Percentiles rank a stretch among this genome's conserved stretches.
Conservation (phyloP, 2,113 vertebrate genomes). For the Lipophrys pholis region DNA sequence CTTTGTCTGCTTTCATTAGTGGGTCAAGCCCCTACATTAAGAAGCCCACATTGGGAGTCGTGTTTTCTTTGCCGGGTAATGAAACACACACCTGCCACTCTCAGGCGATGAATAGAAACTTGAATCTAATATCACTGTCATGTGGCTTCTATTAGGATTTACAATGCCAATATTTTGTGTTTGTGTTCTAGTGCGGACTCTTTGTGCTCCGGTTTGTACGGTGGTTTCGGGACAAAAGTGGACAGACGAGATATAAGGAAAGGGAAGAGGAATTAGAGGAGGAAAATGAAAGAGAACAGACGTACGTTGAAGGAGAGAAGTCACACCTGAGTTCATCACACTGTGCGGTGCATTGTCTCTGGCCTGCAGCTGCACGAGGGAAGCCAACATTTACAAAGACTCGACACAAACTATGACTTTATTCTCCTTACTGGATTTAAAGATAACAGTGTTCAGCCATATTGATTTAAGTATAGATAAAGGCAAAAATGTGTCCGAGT, state of each 20-base stretch:
- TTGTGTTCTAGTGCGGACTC: constrained; percentile 27
- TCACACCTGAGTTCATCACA: constrained; percentile 34
- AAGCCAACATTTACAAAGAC: background rate
- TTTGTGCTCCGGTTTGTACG: constrained; percentile 17
- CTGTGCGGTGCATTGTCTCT: background rate
- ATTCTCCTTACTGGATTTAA: background rate
- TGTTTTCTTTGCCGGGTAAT: constrained; percentile 73
- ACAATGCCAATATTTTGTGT: constrained; percentile 73
- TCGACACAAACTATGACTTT: constrained; percentile 4
- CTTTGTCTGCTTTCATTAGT: constrained; percentile 81
- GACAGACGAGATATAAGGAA: background rate
- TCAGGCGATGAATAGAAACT: constrained; percentile 74
- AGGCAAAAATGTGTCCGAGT: background rate
- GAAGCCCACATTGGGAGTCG: constrained; percentile 63
- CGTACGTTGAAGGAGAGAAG: constrained; percentile 20
- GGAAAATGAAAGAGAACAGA: constrained; percentile 14
- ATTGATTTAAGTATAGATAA: constrained; percentile 5
- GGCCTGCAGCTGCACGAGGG: constrained; percentile 3
- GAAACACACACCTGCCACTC: constrained; percentile 85
- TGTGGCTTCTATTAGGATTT: constrained; percentile 64
- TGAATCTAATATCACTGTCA: constrained; percentile 76
- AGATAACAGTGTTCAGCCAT: background rate
- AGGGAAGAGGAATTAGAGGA: background rate
- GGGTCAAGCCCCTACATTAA: constrained; percentile 80
- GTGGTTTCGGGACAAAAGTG: constrained; percentile 36